Evolutionary conservation across 2,888 invertebrate species (phyloP), one percentile per base, ranked within the genome.

Genomic region (Pharmacophagus antenor): DNA sequence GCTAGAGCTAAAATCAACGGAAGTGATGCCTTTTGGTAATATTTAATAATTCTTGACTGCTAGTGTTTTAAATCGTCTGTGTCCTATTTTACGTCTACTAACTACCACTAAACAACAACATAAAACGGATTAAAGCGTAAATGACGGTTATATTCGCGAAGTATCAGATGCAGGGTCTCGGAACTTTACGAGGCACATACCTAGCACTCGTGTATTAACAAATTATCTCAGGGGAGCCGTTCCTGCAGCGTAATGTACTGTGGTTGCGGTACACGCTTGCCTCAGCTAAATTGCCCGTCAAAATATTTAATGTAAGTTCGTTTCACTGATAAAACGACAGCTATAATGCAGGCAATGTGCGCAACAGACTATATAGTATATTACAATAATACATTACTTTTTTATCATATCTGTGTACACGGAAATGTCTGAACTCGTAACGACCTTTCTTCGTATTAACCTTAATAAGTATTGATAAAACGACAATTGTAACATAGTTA

Each of bases 271-370:
- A 68, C 72, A 71, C 71, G 72, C 74, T 76, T 74, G 72, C 71
- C 73, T 67, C 66, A 74, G 79, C 79, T 79, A 85, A 84, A 85
- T 84, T 83, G 77, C 79, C 80, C 81, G 79, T 82, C 84, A 83
- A 81, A 82, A 81, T 82, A 82, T 73, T 83, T 71, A 80, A 85
- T 80, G 77, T 76, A 66, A 73, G 71, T 76, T 73, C 71, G 71
- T 71, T 67, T 67, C 64, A 62, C 59, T 63, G 63, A 62, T 56
- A 63, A 56, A 54, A 58, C 56, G 61, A 61, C 57, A 56, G 62
- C 56, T 56, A 53, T 52, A 10, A n/a, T 51, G 7, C 55, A 17
- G 27, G 20, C n/a, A 23, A 50, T 50, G 18, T 42, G 2, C 15
- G 27, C 12, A 8, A 10, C 15, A 31, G 15, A 31, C 31, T 10